phyloP scores from a whole-genome alignment of 2,888 invertebrate species.

The Cosmia pyralina region DNA sequence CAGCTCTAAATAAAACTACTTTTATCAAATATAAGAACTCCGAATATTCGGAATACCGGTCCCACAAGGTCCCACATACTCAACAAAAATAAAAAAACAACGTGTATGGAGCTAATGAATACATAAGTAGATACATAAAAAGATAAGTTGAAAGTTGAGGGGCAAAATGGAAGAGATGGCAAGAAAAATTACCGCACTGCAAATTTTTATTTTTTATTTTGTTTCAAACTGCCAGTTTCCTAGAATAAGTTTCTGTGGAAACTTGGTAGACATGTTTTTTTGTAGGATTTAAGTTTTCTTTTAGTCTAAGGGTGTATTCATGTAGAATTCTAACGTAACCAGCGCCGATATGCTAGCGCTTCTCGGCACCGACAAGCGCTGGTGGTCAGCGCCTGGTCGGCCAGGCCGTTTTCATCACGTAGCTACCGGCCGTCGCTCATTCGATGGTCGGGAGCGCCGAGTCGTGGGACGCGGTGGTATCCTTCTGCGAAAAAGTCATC shows the following conservation, averaged over 20 bases:
- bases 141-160: conserved; percentile 12
- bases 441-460: too few species aligned
- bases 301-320: background rate
- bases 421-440: too few species aligned
- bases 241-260: conserved; percentile 2
- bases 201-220: conserved; percentile 5
- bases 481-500: too few species aligned
- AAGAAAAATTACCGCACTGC: background rate
- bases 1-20: background rate
- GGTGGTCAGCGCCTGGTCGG: too few species aligned
- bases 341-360: too few species aligned
- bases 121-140: conserved; percentile 4
- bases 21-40: background rate
- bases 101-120: background rate
- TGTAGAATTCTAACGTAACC: too few species aligned
- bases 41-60: background rate
- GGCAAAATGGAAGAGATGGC: background rate
- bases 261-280: conserved; percentile 18
- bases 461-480: too few species aligned
- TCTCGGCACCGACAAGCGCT: too few species aligned
- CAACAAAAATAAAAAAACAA: conserved; percentile 6
- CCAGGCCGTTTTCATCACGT: too few species aligned
- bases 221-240: background rate
- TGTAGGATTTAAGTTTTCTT: background rate
- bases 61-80: background rate